These are phyloP conservation scores for Caligus rogercresseyi DNA, from an alignment of 1,140 invertebrate genomes.

Conservation along the genomic window DNA sequence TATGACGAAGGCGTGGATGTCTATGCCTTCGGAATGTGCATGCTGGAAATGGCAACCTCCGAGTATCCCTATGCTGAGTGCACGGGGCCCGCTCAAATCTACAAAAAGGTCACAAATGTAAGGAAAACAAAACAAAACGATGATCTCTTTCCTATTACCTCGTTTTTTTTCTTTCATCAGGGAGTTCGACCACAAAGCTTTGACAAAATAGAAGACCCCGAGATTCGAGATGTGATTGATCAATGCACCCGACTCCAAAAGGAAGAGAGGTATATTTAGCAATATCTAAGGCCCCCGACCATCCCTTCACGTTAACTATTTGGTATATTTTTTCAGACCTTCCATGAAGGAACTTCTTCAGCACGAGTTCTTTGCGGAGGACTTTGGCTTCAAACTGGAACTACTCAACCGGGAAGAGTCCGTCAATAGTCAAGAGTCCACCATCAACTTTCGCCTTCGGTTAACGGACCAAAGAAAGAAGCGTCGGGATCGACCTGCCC, in stretches of 20 bases:
- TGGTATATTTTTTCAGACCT: slow-evolving; percentile 38
- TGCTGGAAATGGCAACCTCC: slow-evolving; percentile 99
- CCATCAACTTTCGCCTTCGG: slow-evolving; percentile 28
- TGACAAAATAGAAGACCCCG: slow-evolving; percentile 86
- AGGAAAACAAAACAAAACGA: slow-evolving; percentile 28
- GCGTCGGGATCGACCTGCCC: slow-evolving; percentile 52
- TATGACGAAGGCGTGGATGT: slow-evolving; percentile 99
- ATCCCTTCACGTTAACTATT: background rate
- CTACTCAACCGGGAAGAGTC: slow-evolving; percentile 54
- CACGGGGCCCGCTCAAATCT: slow-evolving; percentile 93
- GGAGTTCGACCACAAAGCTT: slow-evolving; percentile 89
- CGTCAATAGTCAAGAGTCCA: slow-evolving; percentile 6
- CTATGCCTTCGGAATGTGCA: slow-evolving; percentile 99
- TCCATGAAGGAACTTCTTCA: slow-evolving; percentile 83
- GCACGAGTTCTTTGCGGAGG: slow-evolving; percentile 94
- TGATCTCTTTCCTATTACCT: slow-evolving; percentile 18
- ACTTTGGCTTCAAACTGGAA: slow-evolving; percentile 82
- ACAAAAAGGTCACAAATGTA: slow-evolving; percentile 93
- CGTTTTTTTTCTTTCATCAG: slow-evolving; percentile 34
- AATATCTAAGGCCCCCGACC: too few species aligned
- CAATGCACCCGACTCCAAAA: slow-evolving; percentile 78
- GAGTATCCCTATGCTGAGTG: slow-evolving; percentile 99
- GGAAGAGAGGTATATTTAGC: slow-evolving; percentile 54
- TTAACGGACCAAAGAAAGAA: slow-evolving; percentile 89
- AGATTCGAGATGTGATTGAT: slow-evolving; percentile 90